Conservation (phyloP, 2,797 vertebrate species). For the Cirrhinus molitorella region DNA sequence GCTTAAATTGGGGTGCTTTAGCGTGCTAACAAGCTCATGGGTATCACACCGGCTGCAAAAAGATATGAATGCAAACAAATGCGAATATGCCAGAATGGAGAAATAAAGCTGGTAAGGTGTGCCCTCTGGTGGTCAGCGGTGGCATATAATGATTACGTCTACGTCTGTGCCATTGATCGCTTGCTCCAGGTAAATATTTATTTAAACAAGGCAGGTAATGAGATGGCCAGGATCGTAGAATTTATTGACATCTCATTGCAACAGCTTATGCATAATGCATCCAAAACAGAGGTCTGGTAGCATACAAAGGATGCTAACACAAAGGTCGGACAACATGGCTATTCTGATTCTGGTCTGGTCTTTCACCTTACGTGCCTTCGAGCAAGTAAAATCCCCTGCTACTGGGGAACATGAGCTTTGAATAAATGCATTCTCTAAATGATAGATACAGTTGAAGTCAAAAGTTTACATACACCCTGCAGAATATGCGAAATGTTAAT, state of each 20-base stretch:
- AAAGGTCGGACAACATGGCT: neutral
- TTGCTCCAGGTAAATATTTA: neutral
- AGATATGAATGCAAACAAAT: neutral
- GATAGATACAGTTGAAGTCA: neutral
- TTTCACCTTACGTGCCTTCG: neutral
- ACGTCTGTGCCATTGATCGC: neutral
- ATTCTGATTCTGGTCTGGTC: neutral
- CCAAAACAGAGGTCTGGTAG: neutral
- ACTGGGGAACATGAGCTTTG: neutral
- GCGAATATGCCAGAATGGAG: neutral
- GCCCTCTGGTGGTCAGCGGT: conserved; percentile 36
- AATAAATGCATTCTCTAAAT: neutral
- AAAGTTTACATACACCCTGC: no score
- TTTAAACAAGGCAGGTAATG: neutral
- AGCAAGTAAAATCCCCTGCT: neutral
- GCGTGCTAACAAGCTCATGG: neutral
- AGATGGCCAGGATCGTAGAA: neutral
- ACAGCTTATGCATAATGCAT: neutral
- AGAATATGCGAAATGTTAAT: no score
- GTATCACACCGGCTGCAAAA: neutral
- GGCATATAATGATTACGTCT: neutral
- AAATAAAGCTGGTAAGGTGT: neutral
- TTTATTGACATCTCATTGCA: conserved; percentile 3
- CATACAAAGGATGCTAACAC: neutral
- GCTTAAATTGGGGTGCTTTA: neutral